Conservation (phyloP, 53 echinoderm and acorn worm genomes). For the Crossaster papposus region DNA sequence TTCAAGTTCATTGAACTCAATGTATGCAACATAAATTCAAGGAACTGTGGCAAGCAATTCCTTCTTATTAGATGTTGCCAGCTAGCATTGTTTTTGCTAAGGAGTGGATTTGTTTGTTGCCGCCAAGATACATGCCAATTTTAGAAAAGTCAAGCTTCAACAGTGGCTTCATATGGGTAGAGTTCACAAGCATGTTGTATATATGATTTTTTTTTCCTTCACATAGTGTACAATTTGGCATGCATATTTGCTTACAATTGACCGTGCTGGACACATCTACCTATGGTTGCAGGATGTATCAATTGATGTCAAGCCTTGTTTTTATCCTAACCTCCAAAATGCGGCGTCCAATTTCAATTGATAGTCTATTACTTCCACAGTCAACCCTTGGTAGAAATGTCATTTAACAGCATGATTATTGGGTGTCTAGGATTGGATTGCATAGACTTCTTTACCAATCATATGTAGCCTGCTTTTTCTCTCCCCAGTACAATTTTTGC, state of each 20-base stretch:
- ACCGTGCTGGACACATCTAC: constrained; percentile 27
- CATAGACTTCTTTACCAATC: constrained; percentile 51
- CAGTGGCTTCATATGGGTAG: constrained; percentile 34
- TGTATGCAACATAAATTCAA: background rate
- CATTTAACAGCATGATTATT: constrained; percentile 40
- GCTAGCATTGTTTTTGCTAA: background rate
- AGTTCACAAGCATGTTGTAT: constrained; percentile 46
- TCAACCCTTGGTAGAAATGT: constrained; percentile 34
- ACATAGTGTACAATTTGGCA: constrained; percentile 52
- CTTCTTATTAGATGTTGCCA: background rate
- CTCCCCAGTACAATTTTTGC: constrained; percentile 56
- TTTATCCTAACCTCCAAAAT: background rate
- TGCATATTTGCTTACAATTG: constrained; percentile 40
- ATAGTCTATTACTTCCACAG: constrained; percentile 11
- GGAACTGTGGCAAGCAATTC: background rate
- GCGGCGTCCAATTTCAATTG: constrained; percentile 4
- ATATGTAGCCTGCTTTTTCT: constrained; percentile 45
- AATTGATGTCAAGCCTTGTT: constrained; percentile 3
- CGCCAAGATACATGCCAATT: background rate
- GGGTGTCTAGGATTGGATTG: constrained; percentile 55
- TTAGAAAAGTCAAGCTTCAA: constrained; percentile 7
- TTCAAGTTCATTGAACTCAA: background rate
- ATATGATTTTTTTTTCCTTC: constrained; percentile 58
- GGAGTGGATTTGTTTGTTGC: background rate
- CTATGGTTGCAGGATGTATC: constrained; percentile 9